Evolutionary conservation across 2,797 vertebrate genomes (phyloP).

Genomic region (Prionace glauca): DNA sequence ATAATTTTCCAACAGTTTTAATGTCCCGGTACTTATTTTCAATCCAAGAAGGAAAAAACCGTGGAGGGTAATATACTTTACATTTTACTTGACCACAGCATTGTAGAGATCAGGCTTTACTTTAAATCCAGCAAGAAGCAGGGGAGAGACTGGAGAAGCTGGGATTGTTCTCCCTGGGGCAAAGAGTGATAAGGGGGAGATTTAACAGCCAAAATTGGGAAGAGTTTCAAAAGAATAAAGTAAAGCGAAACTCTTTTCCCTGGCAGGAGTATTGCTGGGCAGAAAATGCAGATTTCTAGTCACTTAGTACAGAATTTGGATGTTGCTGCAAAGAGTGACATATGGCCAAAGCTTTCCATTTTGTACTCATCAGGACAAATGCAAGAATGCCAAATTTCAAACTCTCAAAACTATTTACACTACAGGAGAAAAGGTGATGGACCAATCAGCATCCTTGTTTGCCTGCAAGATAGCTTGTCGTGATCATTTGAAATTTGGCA

Average conservation of each 20-base stretch:
- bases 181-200: neutral
- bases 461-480: no score
- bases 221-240: neutral
- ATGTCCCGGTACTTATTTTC: neutral
- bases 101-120: neutral
- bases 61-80: neutral
- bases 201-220: neutral
- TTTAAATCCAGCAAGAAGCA: neutral
- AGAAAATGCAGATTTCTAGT: neutral
- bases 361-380: no score
- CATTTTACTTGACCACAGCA: neutral
- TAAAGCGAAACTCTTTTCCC: neutral
- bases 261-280: neutral
- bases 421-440: no score
- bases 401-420: no score
- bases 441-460: no score
- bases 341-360: no score
- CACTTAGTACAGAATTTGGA: no score
- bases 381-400: no score
- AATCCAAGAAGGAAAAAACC: neutral
- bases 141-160: neutral
- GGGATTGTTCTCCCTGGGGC: neutral
- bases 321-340: no score
- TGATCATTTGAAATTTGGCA: no score
- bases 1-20: neutral